phyloP scores from a whole-genome alignment of 1,140 invertebrate genomes.

The Tyrophagus putrescentiae region DNA sequence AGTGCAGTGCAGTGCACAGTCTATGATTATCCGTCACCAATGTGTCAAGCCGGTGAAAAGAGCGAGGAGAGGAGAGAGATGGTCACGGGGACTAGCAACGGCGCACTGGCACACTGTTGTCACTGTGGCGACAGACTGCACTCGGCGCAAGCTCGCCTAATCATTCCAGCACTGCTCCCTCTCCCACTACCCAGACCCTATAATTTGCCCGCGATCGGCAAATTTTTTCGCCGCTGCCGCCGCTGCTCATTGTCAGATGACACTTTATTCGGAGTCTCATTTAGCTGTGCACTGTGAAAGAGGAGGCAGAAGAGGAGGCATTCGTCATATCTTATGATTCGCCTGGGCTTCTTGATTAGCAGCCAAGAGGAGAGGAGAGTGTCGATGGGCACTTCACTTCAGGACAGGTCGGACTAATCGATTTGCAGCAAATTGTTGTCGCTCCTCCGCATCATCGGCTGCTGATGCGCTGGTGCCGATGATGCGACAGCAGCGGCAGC shows the following conservation, averaged over 20 bases:
- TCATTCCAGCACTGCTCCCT: not conserved
- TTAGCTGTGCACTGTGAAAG: not conserved
- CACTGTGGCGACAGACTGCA: no score
- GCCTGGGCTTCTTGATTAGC: not conserved
- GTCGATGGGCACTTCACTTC: not conserved
- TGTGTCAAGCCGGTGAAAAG: slow-evolving; percentile 13
- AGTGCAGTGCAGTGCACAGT: no score
- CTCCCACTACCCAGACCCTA: slow-evolving; percentile 1
- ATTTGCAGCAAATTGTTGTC: slow-evolving; percentile 16
- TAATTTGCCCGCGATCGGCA: slow-evolving; percentile 14
- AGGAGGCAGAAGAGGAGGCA: no score
- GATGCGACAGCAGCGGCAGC: no score
- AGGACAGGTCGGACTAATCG: not conserved
- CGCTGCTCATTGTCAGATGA: slow-evolving; percentile 12
- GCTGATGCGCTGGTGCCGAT: no score
- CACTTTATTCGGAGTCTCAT: slow-evolving; percentile 12
- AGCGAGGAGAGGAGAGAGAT: no score
- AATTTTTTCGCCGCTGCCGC: not conserved
- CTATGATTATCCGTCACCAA: slow-evolving; percentile 14
- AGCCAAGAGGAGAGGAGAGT: no score
- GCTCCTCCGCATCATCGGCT: slow-evolving; percentile 13
- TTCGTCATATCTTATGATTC: not conserved
- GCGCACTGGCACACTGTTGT: no score
- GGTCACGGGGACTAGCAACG: no score
- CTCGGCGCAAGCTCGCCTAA: no score